Percentiles rank a stretch among this genome's conserved stretches.
Conservation (phyloP, 35 echinoderm and acorn worm species). For the Lytechinus pictus region DNA sequence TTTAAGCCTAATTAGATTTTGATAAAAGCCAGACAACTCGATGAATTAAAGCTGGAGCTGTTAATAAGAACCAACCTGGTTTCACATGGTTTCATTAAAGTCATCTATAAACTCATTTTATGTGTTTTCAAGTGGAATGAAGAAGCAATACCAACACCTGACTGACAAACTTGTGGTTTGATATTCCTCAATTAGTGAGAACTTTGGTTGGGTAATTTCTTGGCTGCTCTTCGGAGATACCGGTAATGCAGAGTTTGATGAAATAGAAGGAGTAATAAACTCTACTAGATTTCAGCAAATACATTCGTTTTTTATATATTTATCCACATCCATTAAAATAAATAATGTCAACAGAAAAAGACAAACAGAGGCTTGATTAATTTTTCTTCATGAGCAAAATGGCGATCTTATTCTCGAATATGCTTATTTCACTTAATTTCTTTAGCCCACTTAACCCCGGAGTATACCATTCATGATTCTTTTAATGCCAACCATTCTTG, state of each 20-base stretch:
- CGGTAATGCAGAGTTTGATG: not conserved
- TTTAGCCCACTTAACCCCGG: too few relatives aligned
- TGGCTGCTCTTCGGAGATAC: not conserved
- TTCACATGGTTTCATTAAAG: not conserved
- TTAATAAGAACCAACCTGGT: not conserved
- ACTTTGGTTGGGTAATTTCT: not conserved
- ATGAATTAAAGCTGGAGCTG: not conserved
- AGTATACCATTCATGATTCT: too few relatives aligned
- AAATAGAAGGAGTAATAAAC: not conserved
- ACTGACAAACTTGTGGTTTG: not conserved
- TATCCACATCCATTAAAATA: not conserved
- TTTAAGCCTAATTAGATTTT: conserved; percentile 38
- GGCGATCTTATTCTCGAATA: not conserved
- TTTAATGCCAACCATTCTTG: too few relatives aligned
- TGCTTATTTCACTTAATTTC: too few relatives aligned
- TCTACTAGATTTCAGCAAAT: not conserved
- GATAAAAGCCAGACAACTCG: conserved; percentile 7
- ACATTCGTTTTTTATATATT: not conserved
- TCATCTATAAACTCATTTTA: not conserved
- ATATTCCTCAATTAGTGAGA: not conserved
- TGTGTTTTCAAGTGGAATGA: conserved; percentile 8
- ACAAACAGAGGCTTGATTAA: not conserved
- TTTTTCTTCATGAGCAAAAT: not conserved
- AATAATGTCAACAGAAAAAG: not conserved
- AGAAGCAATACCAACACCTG: not conserved